Evolutionary conservation across 2,888 invertebrate genomes (phyloP).

Genomic region (Nycteola revayana): DNA sequence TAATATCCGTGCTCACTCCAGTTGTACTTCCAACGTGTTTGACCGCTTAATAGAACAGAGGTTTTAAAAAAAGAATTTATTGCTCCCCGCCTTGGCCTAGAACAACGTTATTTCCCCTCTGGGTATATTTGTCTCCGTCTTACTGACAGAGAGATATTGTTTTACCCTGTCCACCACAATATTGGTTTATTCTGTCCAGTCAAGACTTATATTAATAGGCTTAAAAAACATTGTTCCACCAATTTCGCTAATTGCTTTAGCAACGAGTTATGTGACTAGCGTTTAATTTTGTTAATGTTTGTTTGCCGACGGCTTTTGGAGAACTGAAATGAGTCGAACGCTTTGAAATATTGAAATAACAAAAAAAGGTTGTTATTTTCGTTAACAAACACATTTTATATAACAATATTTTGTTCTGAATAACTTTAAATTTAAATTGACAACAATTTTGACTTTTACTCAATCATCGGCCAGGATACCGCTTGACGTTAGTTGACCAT

Average conservation of each 20-base stretch:
- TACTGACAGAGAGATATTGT: conserved; percentile 70
- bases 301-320: too few relatives aligned
- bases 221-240: conserved; percentile 45
- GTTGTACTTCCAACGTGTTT: too few relatives aligned
- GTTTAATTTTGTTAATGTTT: conserved; percentile 30
- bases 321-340: too few relatives aligned
- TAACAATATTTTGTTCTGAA: too few relatives aligned
- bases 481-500: too few relatives aligned
- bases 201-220: conserved; percentile 51
- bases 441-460: too few relatives aligned
- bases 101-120: conserved; percentile 28
- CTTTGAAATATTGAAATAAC: too few relatives aligned
- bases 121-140: conserved; percentile 66
- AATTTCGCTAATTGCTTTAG: conserved; percentile 35
- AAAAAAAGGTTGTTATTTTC: too few relatives aligned
- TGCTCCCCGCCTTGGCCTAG: conserved; percentile 24
- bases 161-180: conserved; percentile 60
- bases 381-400: too few relatives aligned
- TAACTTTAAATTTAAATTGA: too few relatives aligned
- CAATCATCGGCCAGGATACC: too few relatives aligned
- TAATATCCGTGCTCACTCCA: too few relatives aligned
- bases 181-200: conserved; percentile 58
- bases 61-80: conserved; percentile 44
- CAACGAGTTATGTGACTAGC: conserved; percentile 20
- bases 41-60: conserved; percentile 11